A percentile compares a stretch with the other conserved stretches of the same genome.
Evolutionary conservation across 23 tunicate genomes (phyloP).

Genomic region (Ascidia mentula): DNA sequence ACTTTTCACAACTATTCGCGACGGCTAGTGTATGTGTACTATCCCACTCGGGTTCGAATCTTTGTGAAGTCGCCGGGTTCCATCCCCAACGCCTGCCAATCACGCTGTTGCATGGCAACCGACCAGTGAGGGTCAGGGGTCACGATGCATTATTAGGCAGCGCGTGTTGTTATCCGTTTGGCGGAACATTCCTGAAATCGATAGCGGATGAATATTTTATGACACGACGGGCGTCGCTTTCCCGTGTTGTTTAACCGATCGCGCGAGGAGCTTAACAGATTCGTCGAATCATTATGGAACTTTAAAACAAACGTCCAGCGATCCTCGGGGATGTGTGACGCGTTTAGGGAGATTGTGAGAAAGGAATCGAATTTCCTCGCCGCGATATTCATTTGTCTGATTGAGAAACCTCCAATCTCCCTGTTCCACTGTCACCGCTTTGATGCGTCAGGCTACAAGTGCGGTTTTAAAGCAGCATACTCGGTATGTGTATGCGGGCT

Average conservation of each 20-base stretch:
- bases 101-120: neutral
- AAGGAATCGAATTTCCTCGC: too few species aligned
- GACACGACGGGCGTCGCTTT: constrained; percentile 15
- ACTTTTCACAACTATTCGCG: neutral
- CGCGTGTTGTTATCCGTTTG: constrained; percentile 39
- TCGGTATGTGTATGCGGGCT: too few species aligned
- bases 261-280: neutral
- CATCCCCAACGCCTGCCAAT: neutral
- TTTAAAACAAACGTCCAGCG: neutral
- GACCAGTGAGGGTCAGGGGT: constrained; percentile 22
- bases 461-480: too few species aligned
- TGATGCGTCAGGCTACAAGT: too few species aligned
- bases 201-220: constrained; percentile 70
- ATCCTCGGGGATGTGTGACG: neutral
- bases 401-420: too few species aligned
- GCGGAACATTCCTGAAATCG: constrained; percentile 49
- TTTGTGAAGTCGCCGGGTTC: neutral
- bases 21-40: neutral
- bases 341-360: too few species aligned
- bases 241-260: neutral
- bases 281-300: neutral
- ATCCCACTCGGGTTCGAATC: neutral
- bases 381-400: too few species aligned
- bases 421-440: too few species aligned
- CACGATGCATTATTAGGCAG: constrained; percentile 39